Conservation (phyloP, 1,140 invertebrate genomes). For the Ptiloglossa arizonensis region DNA sequence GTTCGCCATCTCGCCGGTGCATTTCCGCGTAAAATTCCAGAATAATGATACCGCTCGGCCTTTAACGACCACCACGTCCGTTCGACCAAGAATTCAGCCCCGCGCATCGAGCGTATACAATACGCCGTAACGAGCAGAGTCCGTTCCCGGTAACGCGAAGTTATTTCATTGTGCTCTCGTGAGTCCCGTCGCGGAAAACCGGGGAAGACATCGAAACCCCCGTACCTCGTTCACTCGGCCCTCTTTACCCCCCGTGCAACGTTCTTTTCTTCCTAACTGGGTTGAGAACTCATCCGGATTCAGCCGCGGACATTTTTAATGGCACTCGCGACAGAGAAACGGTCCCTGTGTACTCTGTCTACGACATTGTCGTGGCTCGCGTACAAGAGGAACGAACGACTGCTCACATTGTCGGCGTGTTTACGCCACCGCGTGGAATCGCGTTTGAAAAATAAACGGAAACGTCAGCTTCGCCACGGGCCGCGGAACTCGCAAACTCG, state of each 20-base stretch:
- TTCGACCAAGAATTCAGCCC: constrained; percentile 11
- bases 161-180: constrained; percentile 58
- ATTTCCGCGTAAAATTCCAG: constrained; percentile 31
- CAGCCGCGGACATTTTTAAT: constrained; percentile 68
- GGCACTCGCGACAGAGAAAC: constrained; percentile 61
- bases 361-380: constrained; percentile 38
- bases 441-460: not conserved
- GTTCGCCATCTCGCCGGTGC: not conserved
- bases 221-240: not conserved
- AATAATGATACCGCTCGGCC: constrained; percentile 25
- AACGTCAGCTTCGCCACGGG: no score
- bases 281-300: constrained; percentile 67
- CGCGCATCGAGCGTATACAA: constrained; percentile 29
- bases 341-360: not conserved
- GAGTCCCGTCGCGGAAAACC: constrained; percentile 30
- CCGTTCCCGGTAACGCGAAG: constrained; percentile 37
- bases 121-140: constrained; percentile 50
- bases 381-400: constrained; percentile 35
- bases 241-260: not conserved
- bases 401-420: constrained; percentile 32
- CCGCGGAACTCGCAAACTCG: no score
- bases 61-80: constrained; percentile 27
- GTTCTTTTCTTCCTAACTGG: constrained; percentile 47
- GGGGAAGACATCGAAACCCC: not conserved
- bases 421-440: not conserved